phyloP scores from a whole-genome alignment of 2,113 vertebrate genomes.

The Fregata magnificens region DNA sequence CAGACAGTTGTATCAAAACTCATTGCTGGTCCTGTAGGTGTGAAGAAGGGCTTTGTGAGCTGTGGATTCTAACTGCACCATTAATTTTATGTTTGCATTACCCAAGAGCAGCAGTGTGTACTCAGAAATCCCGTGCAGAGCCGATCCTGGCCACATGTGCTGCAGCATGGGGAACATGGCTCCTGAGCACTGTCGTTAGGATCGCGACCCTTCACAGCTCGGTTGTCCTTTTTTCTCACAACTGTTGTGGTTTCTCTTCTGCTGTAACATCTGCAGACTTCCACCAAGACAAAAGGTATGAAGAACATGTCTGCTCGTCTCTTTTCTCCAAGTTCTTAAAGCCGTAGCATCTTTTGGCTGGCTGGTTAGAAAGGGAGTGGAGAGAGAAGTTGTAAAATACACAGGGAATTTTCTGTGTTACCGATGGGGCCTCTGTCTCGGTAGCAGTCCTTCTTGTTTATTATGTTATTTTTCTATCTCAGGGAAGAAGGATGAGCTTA shows the following conservation, averaged over 20 bases:
- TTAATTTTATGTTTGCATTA: neutral
- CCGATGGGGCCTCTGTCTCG: neutral
- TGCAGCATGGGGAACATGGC: fast-evolving
- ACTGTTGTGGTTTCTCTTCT: neutral
- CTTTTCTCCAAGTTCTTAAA: neutral
- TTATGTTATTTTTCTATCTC: neutral
- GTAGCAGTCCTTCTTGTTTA: neutral
- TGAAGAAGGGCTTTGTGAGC: neutral
- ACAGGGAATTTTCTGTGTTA: neutral
- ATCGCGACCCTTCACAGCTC: neutral
- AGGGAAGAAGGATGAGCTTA: neutral
- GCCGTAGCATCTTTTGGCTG: neutral
- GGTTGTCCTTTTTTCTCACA: neutral
- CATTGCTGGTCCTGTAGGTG: neutral
- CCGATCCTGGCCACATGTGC: neutral
- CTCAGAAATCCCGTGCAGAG: neutral
- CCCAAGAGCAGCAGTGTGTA: neutral
- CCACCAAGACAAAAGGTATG: neutral
- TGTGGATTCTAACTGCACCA: neutral
- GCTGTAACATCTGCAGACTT: neutral
- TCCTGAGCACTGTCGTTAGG: neutral
- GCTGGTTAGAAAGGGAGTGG: neutral
- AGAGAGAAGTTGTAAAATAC: neutral
- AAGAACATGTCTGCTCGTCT: neutral
- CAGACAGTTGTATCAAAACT: neutral